These are phyloP conservation scores for Pseudomugil gertrudae DNA, from an alignment of 2,797 vertebrate genomes.

Conservation along the genomic window DNA sequence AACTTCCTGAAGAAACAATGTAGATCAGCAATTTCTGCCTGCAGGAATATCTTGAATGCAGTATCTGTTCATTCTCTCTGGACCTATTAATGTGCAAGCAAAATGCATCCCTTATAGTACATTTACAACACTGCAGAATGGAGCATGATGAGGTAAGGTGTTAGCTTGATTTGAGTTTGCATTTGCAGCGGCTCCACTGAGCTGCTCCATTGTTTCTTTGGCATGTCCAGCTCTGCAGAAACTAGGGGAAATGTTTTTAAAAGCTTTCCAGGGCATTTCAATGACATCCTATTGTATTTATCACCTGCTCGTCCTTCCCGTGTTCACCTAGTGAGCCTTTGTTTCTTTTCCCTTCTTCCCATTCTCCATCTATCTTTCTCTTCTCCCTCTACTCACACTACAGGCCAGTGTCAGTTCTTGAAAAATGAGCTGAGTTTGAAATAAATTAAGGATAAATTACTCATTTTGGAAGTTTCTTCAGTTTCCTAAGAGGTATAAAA, in stretches of 20 bases:
- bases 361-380: constrained; percentile 22
- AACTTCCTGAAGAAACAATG: constrained; percentile 1
- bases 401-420: constrained; percentile 21
- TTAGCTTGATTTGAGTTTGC: constrained; percentile 27
- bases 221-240: constrained; percentile 46
- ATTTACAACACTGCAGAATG: constrained; percentile 27
- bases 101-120: constrained; percentile 1
- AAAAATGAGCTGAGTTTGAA: constrained; percentile 48
- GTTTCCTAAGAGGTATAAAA: constrained; percentile 45
- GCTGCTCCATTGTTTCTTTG: constrained; percentile 36
- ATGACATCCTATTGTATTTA: constrained; percentile 52
- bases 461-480: constrained; percentile 52
- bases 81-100: constrained; percentile 2
- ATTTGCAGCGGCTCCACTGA: constrained; percentile 17
- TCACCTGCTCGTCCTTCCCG: constrained; percentile 60
- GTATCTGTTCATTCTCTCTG: constrained; percentile 2
- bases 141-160: constrained; percentile 22
- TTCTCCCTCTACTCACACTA: constrained; percentile 15
- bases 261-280: constrained; percentile 42
- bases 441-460: constrained; percentile 50
- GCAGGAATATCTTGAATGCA: neutral
- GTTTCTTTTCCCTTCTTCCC: constrained; percentile 4
- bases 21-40: constrained; percentile 1
- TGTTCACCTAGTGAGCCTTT: constrained; percentile 45
- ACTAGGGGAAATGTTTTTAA: constrained; percentile 39